Base-by-base conservation (phyloP, 1,140 invertebrate species). In the Gryllus bimaculatus region DNA sequence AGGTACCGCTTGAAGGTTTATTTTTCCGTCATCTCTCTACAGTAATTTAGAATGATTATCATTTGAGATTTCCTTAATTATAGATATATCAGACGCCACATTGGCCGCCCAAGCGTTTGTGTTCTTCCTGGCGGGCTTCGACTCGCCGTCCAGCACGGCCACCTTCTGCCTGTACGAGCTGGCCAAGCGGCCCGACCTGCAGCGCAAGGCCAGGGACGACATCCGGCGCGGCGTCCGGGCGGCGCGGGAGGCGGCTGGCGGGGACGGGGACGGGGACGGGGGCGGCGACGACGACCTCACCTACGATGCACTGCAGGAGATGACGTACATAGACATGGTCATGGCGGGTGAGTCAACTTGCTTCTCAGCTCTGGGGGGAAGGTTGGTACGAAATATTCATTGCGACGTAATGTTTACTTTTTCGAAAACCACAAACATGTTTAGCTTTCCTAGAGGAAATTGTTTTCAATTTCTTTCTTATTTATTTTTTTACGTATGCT, bases 61-160 rank as follows among this genome's bases (percentile, higher is more conserved):
- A 39, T 39, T 39, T 39, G 1, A 39, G 26, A 2, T 2, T 39
- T 39, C 26, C 26, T 39, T 39, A 39, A 39, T 39, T 39, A 39
- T 66, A 80, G 80, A 77, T 74, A 48, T 80, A 15, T 20, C 47
- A 21, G 78, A 79, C 8, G 39, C 75, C 76, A 77, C 74, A 15
- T 20, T 81, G 0, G 77, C 80, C 7, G 84, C 82, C 8, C 81
- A 84, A 79, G 76, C 80, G 4, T 78, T 82, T 13, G 73, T 84
- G 7, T 84, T 85, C 74, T 81, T 85, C 75, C 48, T 87, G 15
- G 86, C 85, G 73, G 87, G 88, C 39, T 89, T 85, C 78, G 88
- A 89, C 66, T 89, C 88, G 0, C 87, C 87, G 3, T 83, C 86
- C 8, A 84, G 83, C 39, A 81, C 86, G 0, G 81, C 89, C 12